A percentile compares a stretch with the other conserved stretches of the same genome.
These are phyloP conservation scores for Eupithecia centaureata DNA, from an alignment of 2,888 invertebrate species.

Conservation along the genomic window DNA sequence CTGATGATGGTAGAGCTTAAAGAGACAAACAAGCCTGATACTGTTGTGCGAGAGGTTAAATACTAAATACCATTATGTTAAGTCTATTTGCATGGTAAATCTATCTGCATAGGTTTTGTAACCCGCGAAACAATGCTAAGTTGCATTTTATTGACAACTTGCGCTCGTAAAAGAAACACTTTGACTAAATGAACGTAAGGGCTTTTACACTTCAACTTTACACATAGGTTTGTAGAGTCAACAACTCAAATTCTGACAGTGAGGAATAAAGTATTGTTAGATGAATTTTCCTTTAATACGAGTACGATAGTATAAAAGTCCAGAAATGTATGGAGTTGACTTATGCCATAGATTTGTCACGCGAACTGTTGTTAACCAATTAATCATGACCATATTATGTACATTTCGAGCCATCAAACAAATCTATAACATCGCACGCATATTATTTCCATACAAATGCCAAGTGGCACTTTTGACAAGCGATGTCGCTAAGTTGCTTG, in stretches of 20 bases:
- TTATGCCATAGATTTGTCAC: too few relatives aligned
- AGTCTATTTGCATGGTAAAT: constrained; percentile 5
- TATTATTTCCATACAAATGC: too few relatives aligned
- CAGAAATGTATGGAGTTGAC: too few relatives aligned
- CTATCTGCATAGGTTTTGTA: constrained; percentile 11
- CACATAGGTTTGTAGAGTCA: not conserved
- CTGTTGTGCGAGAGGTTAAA: not conserved
- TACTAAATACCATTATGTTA: not conserved
- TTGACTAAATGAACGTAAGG: constrained; percentile 16
- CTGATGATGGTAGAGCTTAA: not conserved
- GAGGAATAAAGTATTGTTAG: too few relatives aligned
- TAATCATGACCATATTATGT: too few relatives aligned
- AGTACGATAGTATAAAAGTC: too few relatives aligned
- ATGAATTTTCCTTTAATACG: too few relatives aligned
- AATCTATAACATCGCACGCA: too few relatives aligned
- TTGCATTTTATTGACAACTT: constrained; percentile 28
- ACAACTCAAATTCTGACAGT: not conserved
- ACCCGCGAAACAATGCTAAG: constrained; percentile 3
- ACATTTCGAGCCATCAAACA: too few relatives aligned
- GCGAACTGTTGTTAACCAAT: too few relatives aligned
- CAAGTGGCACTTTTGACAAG: too few relatives aligned
- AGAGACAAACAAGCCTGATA: not conserved
- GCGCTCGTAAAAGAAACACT: constrained; percentile 28
- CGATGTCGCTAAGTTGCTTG: too few relatives aligned
- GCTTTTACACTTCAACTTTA: constrained; percentile 15